Base-by-base conservation (phyloP, 2,113 vertebrate genomes). In the Illadopsis cleaveri region DNA sequence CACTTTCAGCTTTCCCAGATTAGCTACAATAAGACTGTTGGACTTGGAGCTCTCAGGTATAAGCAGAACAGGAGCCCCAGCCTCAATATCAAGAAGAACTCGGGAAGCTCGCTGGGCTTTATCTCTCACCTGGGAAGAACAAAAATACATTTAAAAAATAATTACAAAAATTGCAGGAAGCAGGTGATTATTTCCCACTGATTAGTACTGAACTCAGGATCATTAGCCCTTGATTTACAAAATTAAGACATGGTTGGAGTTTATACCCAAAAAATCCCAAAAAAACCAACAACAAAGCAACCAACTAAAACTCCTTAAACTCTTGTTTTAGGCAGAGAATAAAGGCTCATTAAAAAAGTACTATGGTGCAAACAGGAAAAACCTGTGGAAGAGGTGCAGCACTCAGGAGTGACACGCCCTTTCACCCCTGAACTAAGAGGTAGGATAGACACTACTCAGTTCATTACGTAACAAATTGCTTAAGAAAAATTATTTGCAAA, bases 1-100 rank as follows among this genome's bases (percentile, higher is more conserved):
- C 57, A 99, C 98, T 95, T 97, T 99, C 90, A 99, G 98, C 82
- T 99, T 99, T 27, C 99, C 99, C 25, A 99, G 97, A 92, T 99
- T 99, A 80, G 99, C 99, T 61, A 99, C 99, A 78, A 99, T 99
- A 12, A 99, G 98, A 77, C 98, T 98, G 10, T 98, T 98, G 4
- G 99, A 99, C 81, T 95, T 97, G 1, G 99, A 99, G 96, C 99
- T 99, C 94, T 99, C 99, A 9, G 99, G 99, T 89, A 99, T 99
- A 6, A 99, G 98, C 33, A 99, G 98, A 38, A 99, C 99, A 19
- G 99, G 99, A 62, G 99, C 99, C 1, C 99, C 99, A 4, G 99
- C 99, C 91, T 99, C 98, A 17, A 99, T 99, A 89, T 99, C 99
- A 69, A 99, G 97, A 35, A 99, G 98, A 77, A 99, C 97, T 38